Base-by-base conservation (phyloP, 1,140 invertebrate genomes). In the Drosophila micromelanica region DNA sequence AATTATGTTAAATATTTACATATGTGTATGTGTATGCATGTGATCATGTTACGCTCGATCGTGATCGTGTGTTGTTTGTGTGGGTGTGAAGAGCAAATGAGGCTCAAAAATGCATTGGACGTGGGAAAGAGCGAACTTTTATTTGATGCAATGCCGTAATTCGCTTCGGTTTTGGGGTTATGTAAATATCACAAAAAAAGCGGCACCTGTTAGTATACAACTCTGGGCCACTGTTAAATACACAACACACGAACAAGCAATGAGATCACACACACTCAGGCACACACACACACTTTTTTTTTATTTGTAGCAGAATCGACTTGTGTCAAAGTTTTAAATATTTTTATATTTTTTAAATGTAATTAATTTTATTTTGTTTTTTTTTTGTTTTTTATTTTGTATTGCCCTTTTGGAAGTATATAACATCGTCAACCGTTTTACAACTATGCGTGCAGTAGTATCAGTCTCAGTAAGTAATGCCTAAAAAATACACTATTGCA, bases 101-200 rank as follows among this genome's bases (percentile, higher is more conserved):
- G 55, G 27, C 40, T 57, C 3, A 9, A 30, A 56, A 45, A 35
- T 46, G 32, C 30, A 5, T 12, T 35, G 32, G 32, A 7, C 32
- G 32, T 35, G 32, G 32, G n/a, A 64, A 37, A 43, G 49, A 61
- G 30, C 32, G 2, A 78, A 42, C 23, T 42, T 40, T 56, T 46
- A 2, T 32, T 13, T 42, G 17, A 1, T 45, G 11, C 4, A 27
- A 49, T 48, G 8, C 12, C 5, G 27, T 46, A 7, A 20, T 13
- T 42, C 35, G 13, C 7, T 38, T 61, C 37, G 8, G 5, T 38
- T 27, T 62, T 15, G 8, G 13, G 64, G 37, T 52, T 43, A 68
- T 69, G 48, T 62, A 62, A 49, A 69, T 69, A 69, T 69, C 67
- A 69, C 67, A 69, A 69, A 32, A 8, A 62, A 69, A 69, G 67